Percentiles rank a stretch among this genome's conserved stretches.
phyloP scores from a whole-genome alignment of 2,888 invertebrate genomes.

The Protodeltote pygarga region DNA sequence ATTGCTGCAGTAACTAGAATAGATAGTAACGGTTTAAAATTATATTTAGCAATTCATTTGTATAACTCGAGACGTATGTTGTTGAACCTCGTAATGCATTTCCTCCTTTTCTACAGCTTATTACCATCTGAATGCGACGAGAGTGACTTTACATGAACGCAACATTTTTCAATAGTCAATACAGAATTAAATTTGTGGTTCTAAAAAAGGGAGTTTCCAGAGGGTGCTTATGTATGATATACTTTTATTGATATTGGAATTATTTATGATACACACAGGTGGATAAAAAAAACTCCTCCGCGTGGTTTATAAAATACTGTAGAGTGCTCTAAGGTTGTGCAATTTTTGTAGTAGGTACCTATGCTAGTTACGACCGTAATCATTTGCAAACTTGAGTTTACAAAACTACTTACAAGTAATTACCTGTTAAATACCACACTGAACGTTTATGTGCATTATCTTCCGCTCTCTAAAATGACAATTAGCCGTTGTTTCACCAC shows the following conservation, averaged over 20 bases:
- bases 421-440: no score
- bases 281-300: slow-evolving; percentile 3
- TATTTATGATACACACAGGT: slow-evolving; percentile 21
- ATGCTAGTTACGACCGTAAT: no score
- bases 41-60: slow-evolving; percentile 58
- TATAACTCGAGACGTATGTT: slow-evolving; percentile 52
- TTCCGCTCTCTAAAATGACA: slow-evolving; percentile 34
- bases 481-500: slow-evolving; percentile 44
- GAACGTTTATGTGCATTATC: slow-evolving; percentile 30
- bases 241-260: slow-evolving; percentile 47
- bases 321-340: no score
- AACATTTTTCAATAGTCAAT: slow-evolving; percentile 73
- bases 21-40: slow-evolving; percentile 55
- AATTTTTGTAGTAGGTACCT: no score
- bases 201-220: slow-evolving; percentile 56
- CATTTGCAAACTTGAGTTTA: no score
- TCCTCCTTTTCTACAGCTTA: slow-evolving; percentile 64
- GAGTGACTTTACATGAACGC: slow-evolving; percentile 67
- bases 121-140: slow-evolving; percentile 69
- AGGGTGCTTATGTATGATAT: slow-evolving; percentile 52
- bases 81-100: slow-evolving; percentile 48
- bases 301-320: not conserved
- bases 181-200: slow-evolving; percentile 72
- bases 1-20: slow-evolving; percentile 44
- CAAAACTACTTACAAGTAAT: no score